These are phyloP conservation scores for Tenthredo distinguenda DNA, from an alignment of 2,888 invertebrate genomes.

Conservation along the genomic window DNA sequence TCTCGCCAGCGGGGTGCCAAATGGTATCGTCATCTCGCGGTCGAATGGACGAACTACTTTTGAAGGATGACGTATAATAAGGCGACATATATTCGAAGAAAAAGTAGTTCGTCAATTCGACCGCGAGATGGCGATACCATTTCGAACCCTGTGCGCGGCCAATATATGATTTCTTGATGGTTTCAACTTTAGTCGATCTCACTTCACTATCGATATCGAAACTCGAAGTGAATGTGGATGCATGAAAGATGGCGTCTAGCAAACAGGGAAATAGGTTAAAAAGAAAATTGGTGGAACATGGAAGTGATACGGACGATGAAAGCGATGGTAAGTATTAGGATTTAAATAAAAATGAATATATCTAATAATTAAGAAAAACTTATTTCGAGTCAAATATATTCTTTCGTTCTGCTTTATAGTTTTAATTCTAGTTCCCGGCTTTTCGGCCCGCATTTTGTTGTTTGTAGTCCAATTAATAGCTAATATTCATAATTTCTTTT, in stretches of 20 bases:
- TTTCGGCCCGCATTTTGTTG: neutral
- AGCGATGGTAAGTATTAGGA: slow-evolving; percentile 63
- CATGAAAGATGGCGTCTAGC: slow-evolving; percentile 43
- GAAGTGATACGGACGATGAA: slow-evolving; percentile 66
- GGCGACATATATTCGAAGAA: too few species aligned
- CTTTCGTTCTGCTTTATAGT: neutral
- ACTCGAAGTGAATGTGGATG: neutral
- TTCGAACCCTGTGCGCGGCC: too few species aligned
- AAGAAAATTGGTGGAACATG: slow-evolving; percentile 63
- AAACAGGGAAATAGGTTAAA: slow-evolving; percentile 58
- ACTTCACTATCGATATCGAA: neutral
- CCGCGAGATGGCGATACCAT: too few species aligned
- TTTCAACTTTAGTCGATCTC: neutral
- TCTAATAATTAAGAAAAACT: neutral
- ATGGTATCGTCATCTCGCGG: too few species aligned
- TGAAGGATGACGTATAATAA: too few species aligned
- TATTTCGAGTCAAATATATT: neutral
- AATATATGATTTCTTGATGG: neutral
- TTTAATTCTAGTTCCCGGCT: neutral
- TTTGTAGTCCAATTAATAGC: neutral
- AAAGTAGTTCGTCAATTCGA: too few species aligned
- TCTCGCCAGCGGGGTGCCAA: too few species aligned
- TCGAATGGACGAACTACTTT: too few species aligned
- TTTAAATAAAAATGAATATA: neutral
- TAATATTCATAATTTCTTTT: neutral